Evolutionary conservation across 2,113 vertebrate genomes (phyloP).

Genomic region (Notiomystis cincta): DNA sequence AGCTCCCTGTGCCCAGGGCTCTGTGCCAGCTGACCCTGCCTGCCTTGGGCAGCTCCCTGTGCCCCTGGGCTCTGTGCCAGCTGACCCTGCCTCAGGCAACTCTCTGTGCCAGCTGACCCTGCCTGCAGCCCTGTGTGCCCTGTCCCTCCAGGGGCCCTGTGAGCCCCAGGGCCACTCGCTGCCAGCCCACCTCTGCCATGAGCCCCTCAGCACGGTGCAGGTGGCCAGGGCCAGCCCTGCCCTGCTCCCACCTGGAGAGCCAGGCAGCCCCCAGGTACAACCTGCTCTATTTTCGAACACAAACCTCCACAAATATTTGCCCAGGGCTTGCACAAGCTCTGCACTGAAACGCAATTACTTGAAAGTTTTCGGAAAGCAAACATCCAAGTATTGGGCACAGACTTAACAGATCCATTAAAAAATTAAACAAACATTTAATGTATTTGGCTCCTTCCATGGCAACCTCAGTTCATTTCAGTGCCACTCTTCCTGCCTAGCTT

Average conservation of each 20-base stretch:
- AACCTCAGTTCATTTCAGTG: neutral
- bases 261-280: neutral
- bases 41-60: fast-evolving
- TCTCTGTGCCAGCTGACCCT: too few species aligned
- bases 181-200: neutral
- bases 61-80: fast-evolving
- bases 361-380: slow-evolving; percentile 42
- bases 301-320: slow-evolving; percentile 39
- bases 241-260: neutral
- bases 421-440: neutral
- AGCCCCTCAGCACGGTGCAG: neutral
- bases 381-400: neutral
- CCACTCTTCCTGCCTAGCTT: fast-evolving
- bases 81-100: neutral
- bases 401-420: slow-evolving; percentile 34
- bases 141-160: fast-evolving
- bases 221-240: neutral
- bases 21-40: neutral
- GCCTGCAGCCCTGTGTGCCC: neutral
- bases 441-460: slow-evolving; percentile 1
- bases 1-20: fast-evolving
- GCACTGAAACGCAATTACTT: neutral
- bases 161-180: neutral
- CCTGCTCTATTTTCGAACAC: neutral
- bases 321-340: neutral